phyloP scores from a whole-genome alignment of 2,797 vertebrate genomes.

The Streptopelia turtur region DNA sequence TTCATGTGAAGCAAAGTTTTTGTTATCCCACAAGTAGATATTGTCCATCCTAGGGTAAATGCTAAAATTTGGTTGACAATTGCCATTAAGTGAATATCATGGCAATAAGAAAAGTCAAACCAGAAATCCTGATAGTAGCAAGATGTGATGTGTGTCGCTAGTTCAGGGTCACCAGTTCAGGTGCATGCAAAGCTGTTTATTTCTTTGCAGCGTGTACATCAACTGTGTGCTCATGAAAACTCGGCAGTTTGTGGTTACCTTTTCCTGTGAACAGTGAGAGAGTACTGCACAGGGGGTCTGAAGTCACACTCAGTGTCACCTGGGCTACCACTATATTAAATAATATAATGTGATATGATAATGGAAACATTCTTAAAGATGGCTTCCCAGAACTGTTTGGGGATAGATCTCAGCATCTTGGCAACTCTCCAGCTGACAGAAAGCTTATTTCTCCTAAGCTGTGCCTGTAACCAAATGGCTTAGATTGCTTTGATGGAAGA shows the following conservation, averaged over 20 bases:
- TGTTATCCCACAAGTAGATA: background rate
- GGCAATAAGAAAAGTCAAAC: background rate
- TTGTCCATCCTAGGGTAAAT: background rate
- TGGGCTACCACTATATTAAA: background rate
- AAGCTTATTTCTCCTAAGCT: constrained; percentile 46
- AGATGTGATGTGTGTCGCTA: background rate
- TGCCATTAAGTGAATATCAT: background rate
- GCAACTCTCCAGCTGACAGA: constrained; percentile 40
- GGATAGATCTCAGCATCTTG: constrained; percentile 47
- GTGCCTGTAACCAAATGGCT: constrained; percentile 52
- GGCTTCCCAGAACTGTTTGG: constrained; percentile 59
- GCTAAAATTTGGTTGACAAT: background rate
- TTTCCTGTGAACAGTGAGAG: constrained; percentile 42
- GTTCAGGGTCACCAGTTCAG: background rate
- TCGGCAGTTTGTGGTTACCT: constrained; percentile 46
- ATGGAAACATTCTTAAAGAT: constrained; percentile 49
- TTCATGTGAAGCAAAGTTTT: accelerated
- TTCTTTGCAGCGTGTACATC: background rate
- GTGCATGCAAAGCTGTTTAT: background rate
- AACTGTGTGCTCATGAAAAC: background rate
- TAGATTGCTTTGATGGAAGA: constrained; percentile 51
- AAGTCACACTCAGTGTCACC: background rate
- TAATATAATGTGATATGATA: constrained; percentile 24
- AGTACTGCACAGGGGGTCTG: background rate
- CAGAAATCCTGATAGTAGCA: accelerated